These are phyloP conservation scores for Tetragnatha versicolor DNA, from an alignment of 1,140 invertebrate species.

Conservation along the genomic window DNA sequence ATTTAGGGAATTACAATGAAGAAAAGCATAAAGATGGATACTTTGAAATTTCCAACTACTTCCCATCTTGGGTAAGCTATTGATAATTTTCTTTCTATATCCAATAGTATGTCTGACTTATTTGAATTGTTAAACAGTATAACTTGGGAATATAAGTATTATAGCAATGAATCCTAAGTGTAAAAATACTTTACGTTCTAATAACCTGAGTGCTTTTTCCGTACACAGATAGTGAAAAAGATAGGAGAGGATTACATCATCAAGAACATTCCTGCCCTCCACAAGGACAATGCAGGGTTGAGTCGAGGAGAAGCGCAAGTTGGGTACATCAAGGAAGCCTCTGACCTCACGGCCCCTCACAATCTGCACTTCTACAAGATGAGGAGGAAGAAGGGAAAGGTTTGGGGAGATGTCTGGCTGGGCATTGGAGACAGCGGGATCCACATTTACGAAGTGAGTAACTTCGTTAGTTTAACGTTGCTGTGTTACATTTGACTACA, in stretches of 20 bases:
- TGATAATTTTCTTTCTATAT: no score
- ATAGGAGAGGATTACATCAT: conserved; percentile 71
- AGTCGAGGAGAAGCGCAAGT: conserved; percentile 79
- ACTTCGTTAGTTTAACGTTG: no score
- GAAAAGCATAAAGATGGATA: conserved; percentile 66
- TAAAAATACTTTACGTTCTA: no score
- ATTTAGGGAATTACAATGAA: conserved; percentile 77
- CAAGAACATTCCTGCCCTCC: conserved; percentile 70
- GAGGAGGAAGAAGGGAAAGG: conserved; percentile 75
- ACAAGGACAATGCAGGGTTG: conserved; percentile 78
- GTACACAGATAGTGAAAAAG: conserved; percentile 67
- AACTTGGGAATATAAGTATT: no score
- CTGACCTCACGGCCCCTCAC: conserved; percentile 81
- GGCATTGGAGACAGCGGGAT: conserved; percentile 77
- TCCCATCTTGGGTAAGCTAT: conserved; percentile 74
- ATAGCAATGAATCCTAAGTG: no score
- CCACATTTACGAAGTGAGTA: conserved; percentile 48
- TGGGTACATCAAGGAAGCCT: conserved; percentile 88
- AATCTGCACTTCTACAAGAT: conserved; percentile 92
- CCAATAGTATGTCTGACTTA: no score
- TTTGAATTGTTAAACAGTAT: no score
- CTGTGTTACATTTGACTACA: no score
- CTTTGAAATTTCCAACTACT: conserved; percentile 75
- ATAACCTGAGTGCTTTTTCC: conserved; percentile 13
- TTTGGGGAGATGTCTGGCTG: conserved; percentile 75